A percentile compares a stretch with the other conserved stretches of the same genome.
These are phyloP conservation scores for Psilopsiagon aurifrons DNA, from an alignment of 2,113 vertebrate species.

Conservation along the genomic window DNA sequence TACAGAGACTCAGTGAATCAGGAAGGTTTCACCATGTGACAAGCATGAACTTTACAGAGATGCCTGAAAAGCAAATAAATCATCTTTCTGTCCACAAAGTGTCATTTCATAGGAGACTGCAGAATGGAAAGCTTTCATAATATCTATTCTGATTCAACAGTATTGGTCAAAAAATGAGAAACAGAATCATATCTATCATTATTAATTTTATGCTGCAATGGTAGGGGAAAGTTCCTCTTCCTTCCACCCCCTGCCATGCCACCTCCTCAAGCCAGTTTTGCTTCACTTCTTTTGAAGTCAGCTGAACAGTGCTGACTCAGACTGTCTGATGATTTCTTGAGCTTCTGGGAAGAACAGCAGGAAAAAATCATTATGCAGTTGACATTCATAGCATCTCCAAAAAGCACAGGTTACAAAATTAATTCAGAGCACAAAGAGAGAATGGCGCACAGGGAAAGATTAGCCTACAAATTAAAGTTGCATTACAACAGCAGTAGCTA, in stretches of 20 bases:
- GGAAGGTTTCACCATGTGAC: not conserved
- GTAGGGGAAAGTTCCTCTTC: not conserved
- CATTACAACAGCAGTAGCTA: not conserved
- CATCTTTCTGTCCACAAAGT: not conserved
- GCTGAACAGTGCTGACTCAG: not conserved
- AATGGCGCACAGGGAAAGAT: not conserved
- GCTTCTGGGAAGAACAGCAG: not conserved
- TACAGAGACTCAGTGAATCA: not conserved
- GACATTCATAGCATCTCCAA: not conserved
- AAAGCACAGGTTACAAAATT: not conserved
- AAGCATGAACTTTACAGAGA: not conserved
- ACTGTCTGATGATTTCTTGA: not conserved
- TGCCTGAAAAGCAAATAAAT: not conserved
- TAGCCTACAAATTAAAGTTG: not conserved
- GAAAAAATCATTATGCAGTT: not conserved
- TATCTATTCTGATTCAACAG: not conserved
- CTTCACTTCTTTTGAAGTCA: not conserved
- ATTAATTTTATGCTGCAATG: not conserved
- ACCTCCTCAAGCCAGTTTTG: not conserved
- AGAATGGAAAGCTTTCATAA: not conserved
- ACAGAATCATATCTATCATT: not conserved
- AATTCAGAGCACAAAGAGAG: not conserved
- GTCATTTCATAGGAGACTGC: not conserved
- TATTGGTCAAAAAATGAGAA: not conserved
- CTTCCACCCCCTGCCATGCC: not conserved